These are phyloP conservation scores for Colaptes auratus DNA, from an alignment of 2,113 vertebrate species.

Conservation along the genomic window DNA sequence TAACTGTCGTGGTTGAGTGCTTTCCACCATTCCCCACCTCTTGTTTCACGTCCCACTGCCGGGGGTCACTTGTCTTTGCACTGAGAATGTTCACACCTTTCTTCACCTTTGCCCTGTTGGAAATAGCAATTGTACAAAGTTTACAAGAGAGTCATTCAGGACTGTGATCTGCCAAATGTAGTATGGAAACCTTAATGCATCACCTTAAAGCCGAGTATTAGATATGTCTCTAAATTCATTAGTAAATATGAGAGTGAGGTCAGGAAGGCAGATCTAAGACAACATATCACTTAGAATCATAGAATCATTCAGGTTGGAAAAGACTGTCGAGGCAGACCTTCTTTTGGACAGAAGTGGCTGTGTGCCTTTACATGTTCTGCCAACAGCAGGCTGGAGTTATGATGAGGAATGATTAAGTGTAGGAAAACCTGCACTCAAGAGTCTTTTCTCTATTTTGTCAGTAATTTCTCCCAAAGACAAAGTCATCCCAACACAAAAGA, in stretches of 20 bases:
- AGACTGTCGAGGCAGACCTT: too few relatives aligned
- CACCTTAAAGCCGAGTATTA: neutral
- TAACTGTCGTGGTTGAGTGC: conserved; percentile 66
- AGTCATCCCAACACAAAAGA: neutral
- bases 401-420: neutral
- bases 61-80: conserved; percentile 64
- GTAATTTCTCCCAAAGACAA: neutral
- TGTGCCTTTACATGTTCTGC: neutral
- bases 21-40: conserved; percentile 77
- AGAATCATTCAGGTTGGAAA: too few relatives aligned
- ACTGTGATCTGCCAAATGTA: neutral
- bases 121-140: neutral
- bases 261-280: neutral
- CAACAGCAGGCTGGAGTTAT: neutral
- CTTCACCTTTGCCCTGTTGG: conserved; percentile 82
- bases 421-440: neutral
- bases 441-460: neutral
- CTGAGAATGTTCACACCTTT: conserved; percentile 80
- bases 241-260: neutral
- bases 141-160: neutral
- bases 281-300: neutral
- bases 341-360: neutral
- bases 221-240: neutral
- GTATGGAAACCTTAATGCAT: neutral
- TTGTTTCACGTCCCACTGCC: conserved; percentile 77